Conservation (phyloP, 2,888 invertebrate species). For the Eutolmus rufibarbis region DNA sequence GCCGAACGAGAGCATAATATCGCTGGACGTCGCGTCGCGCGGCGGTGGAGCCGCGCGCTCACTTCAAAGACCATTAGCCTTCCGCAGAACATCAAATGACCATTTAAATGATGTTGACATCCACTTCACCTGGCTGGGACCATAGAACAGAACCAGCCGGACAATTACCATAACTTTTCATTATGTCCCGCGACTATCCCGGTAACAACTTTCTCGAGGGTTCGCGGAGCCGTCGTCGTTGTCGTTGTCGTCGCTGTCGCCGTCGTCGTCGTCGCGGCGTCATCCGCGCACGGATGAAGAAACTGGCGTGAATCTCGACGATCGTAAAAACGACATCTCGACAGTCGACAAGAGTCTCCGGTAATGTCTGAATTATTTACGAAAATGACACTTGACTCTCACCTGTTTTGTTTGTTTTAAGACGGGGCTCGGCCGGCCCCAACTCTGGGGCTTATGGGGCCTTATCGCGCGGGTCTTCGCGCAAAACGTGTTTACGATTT, state of each 20-base stretch:
- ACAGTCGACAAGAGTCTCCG: conserved; percentile 31
- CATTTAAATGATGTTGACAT: conserved; percentile 44
- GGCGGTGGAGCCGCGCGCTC: background rate
- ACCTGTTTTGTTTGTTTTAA: conserved; percentile 48
- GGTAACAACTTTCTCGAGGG: conserved; percentile 21
- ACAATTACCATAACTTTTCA: conserved; percentile 43
- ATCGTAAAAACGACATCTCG: conserved; percentile 41
- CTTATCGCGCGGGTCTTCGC: conserved; percentile 6
- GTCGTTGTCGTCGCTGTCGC: background rate
- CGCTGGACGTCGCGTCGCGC: background rate
- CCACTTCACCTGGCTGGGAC: background rate
- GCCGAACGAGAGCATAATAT: conserved; percentile 26
- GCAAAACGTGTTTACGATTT: conserved; percentile 47
- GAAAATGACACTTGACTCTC: conserved; percentile 53
- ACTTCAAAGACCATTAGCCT: conserved; percentile 42
- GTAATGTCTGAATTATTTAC: conserved; percentile 52
- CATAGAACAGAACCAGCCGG: conserved; percentile 33
- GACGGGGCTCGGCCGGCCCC: background rate
- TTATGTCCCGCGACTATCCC: conserved; percentile 29
- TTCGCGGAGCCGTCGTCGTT: background rate
- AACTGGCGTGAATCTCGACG: conserved; percentile 38
- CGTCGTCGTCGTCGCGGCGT: background rate
- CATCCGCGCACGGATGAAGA: background rate
- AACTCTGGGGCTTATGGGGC: background rate
- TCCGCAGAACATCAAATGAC: conserved; percentile 38